Conservation (phyloP, 2,113 vertebrate genomes). For the Heterocephalus glaber region DNA sequence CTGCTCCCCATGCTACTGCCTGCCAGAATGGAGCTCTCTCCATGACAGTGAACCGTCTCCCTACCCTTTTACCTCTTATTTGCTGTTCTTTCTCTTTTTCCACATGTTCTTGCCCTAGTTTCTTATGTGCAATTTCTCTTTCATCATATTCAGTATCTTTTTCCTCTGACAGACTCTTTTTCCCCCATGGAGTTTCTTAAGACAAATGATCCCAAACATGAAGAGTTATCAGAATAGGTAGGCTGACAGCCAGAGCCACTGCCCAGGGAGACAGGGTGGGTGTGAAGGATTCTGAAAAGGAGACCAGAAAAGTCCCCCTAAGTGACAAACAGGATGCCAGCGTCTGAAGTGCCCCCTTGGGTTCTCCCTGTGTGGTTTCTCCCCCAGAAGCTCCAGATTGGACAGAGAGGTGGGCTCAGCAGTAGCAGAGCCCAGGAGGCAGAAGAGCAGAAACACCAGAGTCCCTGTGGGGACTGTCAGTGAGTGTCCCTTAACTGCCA, state of each 20-base stretch:
- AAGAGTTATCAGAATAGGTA: not conserved
- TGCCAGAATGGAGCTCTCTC: not conserved
- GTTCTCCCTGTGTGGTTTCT: rapidly evolving
- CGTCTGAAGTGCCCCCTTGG: not conserved
- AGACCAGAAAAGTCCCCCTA: not conserved
- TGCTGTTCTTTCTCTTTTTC: not conserved
- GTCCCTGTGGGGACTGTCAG: not conserved
- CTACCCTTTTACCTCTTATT: not conserved
- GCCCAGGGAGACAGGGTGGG: slow-evolving; percentile 31
- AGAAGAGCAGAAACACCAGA: not conserved
- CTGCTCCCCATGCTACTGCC: not conserved
- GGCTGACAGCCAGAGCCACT: not conserved
- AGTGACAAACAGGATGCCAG: not conserved
- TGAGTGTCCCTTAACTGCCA: not conserved
- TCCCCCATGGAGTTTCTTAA: slow-evolving; percentile 36
- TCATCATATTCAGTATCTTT: slow-evolving; percentile 24
- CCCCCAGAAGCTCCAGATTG: not conserved
- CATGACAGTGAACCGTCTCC: not conserved
- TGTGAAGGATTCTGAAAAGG: slow-evolving; percentile 44
- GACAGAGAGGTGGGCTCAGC: not conserved
- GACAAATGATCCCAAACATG: not conserved
- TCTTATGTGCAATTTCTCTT: slow-evolving; percentile 46
- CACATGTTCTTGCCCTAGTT: not conserved
- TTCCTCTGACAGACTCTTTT: not conserved
- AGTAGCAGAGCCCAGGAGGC: not conserved